Percentiles rank a stretch among this genome's conserved stretches.
Conservation (phyloP, 2,797 vertebrate species). For the Catamblyrhynchus diadema region DNA sequence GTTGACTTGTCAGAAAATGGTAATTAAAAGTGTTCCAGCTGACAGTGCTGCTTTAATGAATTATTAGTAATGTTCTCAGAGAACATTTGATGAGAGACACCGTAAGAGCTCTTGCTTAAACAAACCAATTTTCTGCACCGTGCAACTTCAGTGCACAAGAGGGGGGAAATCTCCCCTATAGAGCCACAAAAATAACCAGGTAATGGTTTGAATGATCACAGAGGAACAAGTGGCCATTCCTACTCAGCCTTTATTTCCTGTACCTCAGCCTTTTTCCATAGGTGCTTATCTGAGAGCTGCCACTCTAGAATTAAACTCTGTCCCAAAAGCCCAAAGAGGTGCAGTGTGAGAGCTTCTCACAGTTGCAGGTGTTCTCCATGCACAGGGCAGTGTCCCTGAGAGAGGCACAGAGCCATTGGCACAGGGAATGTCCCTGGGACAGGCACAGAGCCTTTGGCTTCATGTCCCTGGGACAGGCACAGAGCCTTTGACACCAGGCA, state of each 20-base stretch:
- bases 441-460: no score
- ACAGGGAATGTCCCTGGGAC: no score
- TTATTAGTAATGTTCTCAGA: conserved; percentile 34
- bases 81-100: not conserved
- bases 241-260: not conserved
- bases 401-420: not conserved
- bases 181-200: not conserved
- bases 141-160: not conserved
- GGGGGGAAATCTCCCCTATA: not conserved
- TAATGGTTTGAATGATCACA: not conserved
- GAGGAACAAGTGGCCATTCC: not conserved
- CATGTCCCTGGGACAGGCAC: no score
- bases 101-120: conserved; percentile 13
- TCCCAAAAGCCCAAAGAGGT: not conserved
- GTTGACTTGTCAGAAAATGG: conserved; percentile 46
- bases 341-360: not conserved
- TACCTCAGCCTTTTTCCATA: not conserved
- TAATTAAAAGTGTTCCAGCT: conserved; percentile 54
- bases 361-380: accelerated
- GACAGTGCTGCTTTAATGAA: conserved; percentile 53
- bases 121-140: conserved; percentile 48
- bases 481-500: no score
- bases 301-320: not conserved
- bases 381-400: not conserved
- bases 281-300: not conserved